Base-by-base conservation (phyloP, 2,888 invertebrate species). In the Caenorhabditis panamensis region DNA sequence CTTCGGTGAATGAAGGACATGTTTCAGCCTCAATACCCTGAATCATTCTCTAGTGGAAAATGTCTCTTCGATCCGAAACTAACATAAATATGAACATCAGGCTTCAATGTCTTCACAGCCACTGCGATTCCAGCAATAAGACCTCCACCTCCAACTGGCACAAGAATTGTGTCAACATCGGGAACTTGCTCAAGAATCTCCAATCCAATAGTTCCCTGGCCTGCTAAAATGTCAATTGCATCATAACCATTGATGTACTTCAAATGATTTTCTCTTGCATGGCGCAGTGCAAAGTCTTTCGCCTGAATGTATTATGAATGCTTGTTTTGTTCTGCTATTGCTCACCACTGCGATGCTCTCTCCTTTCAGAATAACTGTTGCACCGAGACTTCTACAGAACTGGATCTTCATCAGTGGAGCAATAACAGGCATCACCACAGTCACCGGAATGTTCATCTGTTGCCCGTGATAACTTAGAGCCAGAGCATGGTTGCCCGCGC, bases 401-500 rank as follows among this genome's bases (percentile, higher is more conserved):
- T 95, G 94, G 61, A 97, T 95, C 92, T 97, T 97, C 96, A 97
- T 97, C 75, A 97, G 95, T 0, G 97, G 96, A 0, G 97, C 97
- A 0, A 95, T 94, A 49, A 94, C 94, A 0, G 97, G 97, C 97
- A 97, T 97, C n/a, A 97, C 95, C 5, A 97, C 95, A 0, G 95
- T 95, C 0, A 94, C 94, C 0, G 95, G 94, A 26, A 95, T 93
- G 20, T 93, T 75, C 9, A 95, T 92, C 76, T 93, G 93, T 85
- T 93, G 92, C 0, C 95, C 95, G 91, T 95, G 95, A 91, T 95
- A 96, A 84, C 94, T 94, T 58, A 95, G 92, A 0, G 94, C 94
- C 87, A 95, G 94, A 0, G 97, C 96, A 92, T 97, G 97, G 91
- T 97, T 97, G 0, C 97, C 87, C 1, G 89, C 89, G 69, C 83